Base-by-base conservation (phyloP, 2,888 invertebrate genomes). In the Cheilosia vulpina region DNA sequence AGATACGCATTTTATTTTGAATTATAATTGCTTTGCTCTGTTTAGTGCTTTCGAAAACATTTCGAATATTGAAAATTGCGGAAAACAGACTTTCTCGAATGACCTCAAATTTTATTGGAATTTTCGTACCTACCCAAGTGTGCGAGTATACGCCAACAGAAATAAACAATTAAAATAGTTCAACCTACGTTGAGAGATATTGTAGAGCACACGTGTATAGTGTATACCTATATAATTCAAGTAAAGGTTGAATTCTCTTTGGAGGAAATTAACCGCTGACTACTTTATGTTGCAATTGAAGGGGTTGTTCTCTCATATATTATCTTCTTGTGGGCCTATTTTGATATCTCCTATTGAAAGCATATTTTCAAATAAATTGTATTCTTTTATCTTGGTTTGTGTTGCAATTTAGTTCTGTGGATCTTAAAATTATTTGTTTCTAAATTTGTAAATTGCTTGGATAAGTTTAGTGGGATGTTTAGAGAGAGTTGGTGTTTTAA, bases 91-190 rank as follows among this genome's bases (percentile, higher is more conserved):
- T n/a, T 24, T 31, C 4, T 15, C 4, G 43, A 47, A 47, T 2
- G 41, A 52, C 41, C 60, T 52, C 41, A 41, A 52, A 62, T 53
- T 34, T 34, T 38, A 11, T 38, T 19, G 43, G 45, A 19, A 34
- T 31, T 57, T 55, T 27, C 13, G n/a, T 27, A 43, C 3, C 4
- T 27, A 21, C 4, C 27, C 9, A 19, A 50, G 43, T 38, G 52
- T 19, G 7, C 7, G 31, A 31, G 31, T 31, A 19, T n/a, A 34
- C 38, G 21, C 31, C 43, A 65, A 50, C 15, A 47, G 15, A 63
- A 73, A 75, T 75, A 76, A 76, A 60, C 65, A 75, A 62, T 62
- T 43, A 45, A 68, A 68, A 50, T 31, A 58, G 41, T 34, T 60
- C 60, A 50, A 21, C 76, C 66, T 17, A 60, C 76, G 60, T 9